Evolutionary conservation across 2,888 invertebrate species (phyloP).

Genomic region (Drosophila pseudotakahashii): DNA sequence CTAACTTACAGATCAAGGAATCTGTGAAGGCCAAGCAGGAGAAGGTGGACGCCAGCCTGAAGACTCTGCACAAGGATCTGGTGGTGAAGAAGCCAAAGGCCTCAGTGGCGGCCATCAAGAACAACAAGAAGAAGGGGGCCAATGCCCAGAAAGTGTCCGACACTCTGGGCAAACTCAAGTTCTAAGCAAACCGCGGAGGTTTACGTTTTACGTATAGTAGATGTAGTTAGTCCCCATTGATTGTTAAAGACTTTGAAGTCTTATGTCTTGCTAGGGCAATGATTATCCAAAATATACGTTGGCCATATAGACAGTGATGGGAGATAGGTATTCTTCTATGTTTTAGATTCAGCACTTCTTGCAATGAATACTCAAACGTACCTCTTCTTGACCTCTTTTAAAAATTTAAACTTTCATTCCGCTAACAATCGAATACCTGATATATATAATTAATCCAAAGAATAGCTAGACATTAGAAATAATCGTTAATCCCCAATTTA

Average conservation of each 20-base stretch:
- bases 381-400: background rate
- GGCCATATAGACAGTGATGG: conserved; percentile 43
- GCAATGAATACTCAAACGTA: background rate
- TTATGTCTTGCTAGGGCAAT: background rate
- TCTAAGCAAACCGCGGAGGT: conserved; percentile 51
- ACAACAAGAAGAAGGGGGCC: conserved; percentile 74
- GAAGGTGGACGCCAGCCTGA: conserved; percentile 81
- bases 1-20: conserved; percentile 81
- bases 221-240: conserved; percentile 46
- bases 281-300: conserved; percentile 59
- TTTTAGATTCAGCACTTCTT: background rate
- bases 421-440: background rate
- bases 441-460: background rate
- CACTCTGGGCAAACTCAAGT: conserved; percentile 81
- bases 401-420: background rate
- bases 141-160: conserved; percentile 80
- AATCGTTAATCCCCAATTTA: background rate
- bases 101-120: conserved; percentile 64
- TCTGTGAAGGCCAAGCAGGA: conserved; percentile 82
- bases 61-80: conserved; percentile 83
- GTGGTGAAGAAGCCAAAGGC: conserved; percentile 82
- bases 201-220: conserved; percentile 22
- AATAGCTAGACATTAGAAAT: background rate
- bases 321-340: background rate
- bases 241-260: conserved; percentile 27